Percentiles rank a stretch among this genome's conserved stretches.
Conservation (phyloP, 2,797 vertebrate species). For the Xenopus petersii region DNA sequence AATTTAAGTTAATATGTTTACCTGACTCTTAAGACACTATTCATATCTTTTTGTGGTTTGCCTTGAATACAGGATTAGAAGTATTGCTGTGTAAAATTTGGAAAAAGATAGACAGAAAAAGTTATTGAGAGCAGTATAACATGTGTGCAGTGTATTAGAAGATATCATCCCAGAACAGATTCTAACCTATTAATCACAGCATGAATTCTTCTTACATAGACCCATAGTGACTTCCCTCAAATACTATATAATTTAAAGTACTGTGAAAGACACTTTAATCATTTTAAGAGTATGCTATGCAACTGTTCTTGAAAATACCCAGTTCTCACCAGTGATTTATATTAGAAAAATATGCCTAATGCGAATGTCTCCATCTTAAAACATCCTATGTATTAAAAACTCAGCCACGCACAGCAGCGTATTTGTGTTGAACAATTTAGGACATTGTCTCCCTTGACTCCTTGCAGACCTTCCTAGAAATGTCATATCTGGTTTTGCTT, state of each 20-base stretch:
- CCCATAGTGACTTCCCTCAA: conserved; percentile 54
- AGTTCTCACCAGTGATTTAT: conserved; percentile 56
- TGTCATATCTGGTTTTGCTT: conserved; percentile 66
- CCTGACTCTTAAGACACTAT: conserved; percentile 5
- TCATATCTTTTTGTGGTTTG: background rate
- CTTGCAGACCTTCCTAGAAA: conserved; percentile 64
- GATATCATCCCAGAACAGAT: conserved; percentile 53
- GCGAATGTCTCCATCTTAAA: conserved; percentile 55
- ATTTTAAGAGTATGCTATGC: conserved; percentile 57
- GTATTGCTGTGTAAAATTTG: conserved; percentile 12
- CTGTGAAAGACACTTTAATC: conserved; percentile 57
- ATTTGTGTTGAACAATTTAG: conserved; percentile 59
- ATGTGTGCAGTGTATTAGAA: conserved; percentile 56
- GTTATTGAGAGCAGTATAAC: conserved; percentile 53
- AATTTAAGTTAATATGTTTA: background rate
- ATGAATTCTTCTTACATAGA: conserved; percentile 58
- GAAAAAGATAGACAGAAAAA: conserved; percentile 42
- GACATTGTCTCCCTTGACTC: conserved; percentile 56
- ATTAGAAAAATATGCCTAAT: conserved; percentile 58
- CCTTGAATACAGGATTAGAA: conserved; percentile 9
- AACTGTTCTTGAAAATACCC: conserved; percentile 57
- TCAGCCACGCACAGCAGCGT: conserved; percentile 55
- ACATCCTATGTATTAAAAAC: conserved; percentile 57
- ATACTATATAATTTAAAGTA: conserved; percentile 59
- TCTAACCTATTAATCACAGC: conserved; percentile 53